These are phyloP conservation scores for Diglossa brunneiventris DNA, from an alignment of 2,113 vertebrate genomes.

Conservation along the genomic window DNA sequence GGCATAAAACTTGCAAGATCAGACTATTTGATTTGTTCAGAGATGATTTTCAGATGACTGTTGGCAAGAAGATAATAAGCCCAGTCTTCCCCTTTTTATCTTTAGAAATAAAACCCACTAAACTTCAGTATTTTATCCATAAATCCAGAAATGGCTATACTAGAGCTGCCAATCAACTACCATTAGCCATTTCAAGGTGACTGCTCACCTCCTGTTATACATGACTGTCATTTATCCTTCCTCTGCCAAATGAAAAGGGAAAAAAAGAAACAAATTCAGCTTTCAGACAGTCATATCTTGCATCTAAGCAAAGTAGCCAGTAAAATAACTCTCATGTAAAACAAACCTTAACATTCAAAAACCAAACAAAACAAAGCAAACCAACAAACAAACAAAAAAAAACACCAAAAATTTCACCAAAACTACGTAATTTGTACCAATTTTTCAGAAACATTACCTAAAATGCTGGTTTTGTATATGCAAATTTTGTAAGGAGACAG, in stretches of 20 bases:
- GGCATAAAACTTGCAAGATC: neutral
- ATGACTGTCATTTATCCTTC: neutral
- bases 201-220: neutral
- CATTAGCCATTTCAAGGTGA: neutral
- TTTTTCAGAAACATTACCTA: neutral
- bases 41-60: neutral
- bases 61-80: neutral
- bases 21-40: neutral
- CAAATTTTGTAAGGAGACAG: neutral
- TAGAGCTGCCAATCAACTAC: neutral
- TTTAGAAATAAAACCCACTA: neutral
- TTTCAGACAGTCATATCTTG: neutral
- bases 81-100: neutral
- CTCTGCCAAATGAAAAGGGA: neutral
- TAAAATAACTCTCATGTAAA: neutral
- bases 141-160: neutral
- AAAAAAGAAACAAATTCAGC: neutral
- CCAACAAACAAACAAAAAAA: neutral
- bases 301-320: neutral
- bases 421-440: neutral
- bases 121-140: neutral
- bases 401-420: neutral
- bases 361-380: neutral
- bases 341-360: neutral
- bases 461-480: neutral